phyloP scores from a whole-genome alignment of 2,797 vertebrate genomes.

The Heliangelus exortis region DNA sequence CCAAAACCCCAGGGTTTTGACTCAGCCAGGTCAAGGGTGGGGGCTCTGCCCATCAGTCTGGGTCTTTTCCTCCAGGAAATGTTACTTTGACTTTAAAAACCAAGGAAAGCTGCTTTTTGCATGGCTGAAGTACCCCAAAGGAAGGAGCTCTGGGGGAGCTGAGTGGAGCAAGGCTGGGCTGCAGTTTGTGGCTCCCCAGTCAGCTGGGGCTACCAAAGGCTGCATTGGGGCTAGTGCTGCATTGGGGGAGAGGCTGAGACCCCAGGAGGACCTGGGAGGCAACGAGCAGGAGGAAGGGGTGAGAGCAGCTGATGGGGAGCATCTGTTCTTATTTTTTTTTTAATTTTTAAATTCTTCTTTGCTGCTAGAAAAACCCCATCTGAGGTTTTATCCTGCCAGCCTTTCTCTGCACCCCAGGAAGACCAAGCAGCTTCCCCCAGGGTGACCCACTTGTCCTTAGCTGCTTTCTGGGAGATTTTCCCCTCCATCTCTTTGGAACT shows the following conservation, averaged over 20 bases:
- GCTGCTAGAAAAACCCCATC: background rate
- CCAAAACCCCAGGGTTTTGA: background rate
- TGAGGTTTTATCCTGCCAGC: background rate
- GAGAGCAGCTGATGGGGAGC: background rate
- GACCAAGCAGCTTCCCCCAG: background rate
- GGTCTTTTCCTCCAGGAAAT: rapidly evolving
- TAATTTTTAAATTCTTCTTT: background rate
- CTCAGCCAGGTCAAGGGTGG: background rate
- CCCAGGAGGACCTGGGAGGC: background rate
- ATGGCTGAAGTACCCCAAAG: background rate
- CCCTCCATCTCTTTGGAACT: rapidly evolving
- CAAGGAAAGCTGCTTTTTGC: rapidly evolving
- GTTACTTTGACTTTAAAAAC: background rate
- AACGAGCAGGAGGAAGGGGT: background rate
- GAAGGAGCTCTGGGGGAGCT: background rate
- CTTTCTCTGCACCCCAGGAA: background rate
- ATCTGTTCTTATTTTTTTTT: background rate
- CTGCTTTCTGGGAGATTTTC: background rate
- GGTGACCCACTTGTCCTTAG: background rate
- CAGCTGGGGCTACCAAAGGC: background rate
- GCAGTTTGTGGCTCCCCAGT: background rate
- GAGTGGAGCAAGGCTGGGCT: background rate
- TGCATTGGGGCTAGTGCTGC: background rate
- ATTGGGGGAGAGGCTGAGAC: background rate
- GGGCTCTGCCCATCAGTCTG: rapidly evolving